Conservation (phyloP, 64 coral and sea anemone genomes). For the Montipora efflorescens region DNA sequence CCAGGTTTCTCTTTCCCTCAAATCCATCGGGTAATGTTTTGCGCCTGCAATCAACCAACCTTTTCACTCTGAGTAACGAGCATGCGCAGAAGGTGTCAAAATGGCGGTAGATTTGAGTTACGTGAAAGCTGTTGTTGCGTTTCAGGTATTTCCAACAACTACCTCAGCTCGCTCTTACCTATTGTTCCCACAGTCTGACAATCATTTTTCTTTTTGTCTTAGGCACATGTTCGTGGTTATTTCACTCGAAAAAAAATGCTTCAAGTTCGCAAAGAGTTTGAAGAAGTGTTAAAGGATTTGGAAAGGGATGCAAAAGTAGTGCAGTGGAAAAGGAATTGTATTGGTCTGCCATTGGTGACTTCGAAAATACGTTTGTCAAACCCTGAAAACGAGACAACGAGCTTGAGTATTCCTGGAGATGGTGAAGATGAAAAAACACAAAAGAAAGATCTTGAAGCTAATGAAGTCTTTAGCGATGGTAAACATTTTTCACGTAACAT, state of each 20-base stretch:
- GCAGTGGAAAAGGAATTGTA: not conserved
- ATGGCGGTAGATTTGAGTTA: slow-evolving; percentile 83
- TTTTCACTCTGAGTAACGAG: not conserved
- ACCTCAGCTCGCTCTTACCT: no score
- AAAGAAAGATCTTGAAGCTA: not conserved
- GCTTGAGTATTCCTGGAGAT: not conserved
- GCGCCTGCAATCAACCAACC: not conserved
- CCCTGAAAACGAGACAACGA: not conserved
- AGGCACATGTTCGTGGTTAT: slow-evolving; percentile 63
- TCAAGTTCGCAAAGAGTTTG: slow-evolving; percentile 75
- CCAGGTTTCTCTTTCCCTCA: no score
- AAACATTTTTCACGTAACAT: not conserved
- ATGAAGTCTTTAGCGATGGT: not conserved
- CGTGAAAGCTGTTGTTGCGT: slow-evolving; percentile 1
- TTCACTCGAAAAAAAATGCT: slow-evolving; percentile 49
- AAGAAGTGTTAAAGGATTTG: slow-evolving; percentile 75
- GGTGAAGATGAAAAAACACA: not conserved
- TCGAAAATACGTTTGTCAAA: not conserved
- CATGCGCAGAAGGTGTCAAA: not conserved
- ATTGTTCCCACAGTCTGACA: not conserved
- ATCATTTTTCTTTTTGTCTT: not conserved
- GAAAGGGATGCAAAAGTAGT: slow-evolving; percentile 27
- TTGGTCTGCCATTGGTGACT: not conserved
- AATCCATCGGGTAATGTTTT: not conserved
- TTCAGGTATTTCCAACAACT: slow-evolving; percentile 41